These are phyloP conservation scores for Allobates femoralis DNA, from an alignment of 2,797 vertebrate genomes.

Conservation along the genomic window DNA sequence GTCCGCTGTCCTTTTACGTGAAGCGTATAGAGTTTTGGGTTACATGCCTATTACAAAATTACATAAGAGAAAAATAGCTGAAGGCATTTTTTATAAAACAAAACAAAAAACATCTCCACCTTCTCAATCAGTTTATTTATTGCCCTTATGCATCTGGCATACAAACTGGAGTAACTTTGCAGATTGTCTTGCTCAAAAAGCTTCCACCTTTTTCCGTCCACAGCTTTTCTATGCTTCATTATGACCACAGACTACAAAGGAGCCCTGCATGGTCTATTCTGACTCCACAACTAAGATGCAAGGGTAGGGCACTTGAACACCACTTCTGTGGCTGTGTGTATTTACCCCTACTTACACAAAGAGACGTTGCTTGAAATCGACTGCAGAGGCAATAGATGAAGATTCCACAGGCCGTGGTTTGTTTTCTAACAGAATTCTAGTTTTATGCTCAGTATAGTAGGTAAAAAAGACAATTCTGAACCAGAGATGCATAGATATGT, in stretches of 20 bases:
- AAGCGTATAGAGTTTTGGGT: neutral
- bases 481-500: too few relatives aligned
- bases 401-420: too few relatives aligned
- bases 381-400: too few relatives aligned
- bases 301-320: too few relatives aligned
- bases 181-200: neutral
- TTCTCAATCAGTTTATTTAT: neutral
- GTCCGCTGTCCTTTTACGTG: neutral
- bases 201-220: neutral
- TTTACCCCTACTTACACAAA: too few relatives aligned
- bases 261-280: neutral
- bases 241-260: neutral
- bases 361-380: too few relatives aligned
- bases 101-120: neutral
- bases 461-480: too few relatives aligned
- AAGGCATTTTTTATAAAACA: neutral
- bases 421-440: too few relatives aligned
- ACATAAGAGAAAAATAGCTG: neutral
- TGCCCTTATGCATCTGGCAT: neutral
- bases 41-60: neutral
- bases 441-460: too few relatives aligned
- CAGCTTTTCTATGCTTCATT: neutral
- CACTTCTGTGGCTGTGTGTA: too few relatives aligned
- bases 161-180: neutral
- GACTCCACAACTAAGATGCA: too few relatives aligned